Evolutionary conservation across 2,113 vertebrate genomes (phyloP).

Genomic region (Butastur rufipennis): DNA sequence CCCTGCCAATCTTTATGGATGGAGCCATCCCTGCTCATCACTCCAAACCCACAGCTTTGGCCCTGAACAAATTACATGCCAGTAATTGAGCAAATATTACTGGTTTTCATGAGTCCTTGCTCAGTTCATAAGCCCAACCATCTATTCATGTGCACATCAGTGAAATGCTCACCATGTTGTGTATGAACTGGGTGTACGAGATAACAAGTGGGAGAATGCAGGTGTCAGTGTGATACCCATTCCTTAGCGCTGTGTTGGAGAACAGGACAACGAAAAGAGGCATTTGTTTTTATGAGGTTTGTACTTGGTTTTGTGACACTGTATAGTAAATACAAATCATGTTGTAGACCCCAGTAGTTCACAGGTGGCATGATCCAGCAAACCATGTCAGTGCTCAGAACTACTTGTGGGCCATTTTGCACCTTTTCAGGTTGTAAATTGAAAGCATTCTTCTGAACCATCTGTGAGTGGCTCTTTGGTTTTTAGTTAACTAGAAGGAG

Average conservation of each 20-base stretch:
- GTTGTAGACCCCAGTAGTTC: background rate
- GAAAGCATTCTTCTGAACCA: background rate
- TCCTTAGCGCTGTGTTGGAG: background rate
- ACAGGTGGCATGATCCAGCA: background rate
- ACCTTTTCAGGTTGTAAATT: background rate
- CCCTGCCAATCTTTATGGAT: background rate
- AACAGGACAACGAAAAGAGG: background rate
- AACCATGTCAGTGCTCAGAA: background rate
- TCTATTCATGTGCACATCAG: background rate
- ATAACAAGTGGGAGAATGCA: background rate
- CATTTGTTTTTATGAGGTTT: background rate
- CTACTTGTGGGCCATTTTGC: background rate
- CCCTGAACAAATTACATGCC: background rate
- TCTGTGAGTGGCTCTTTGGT: background rate
- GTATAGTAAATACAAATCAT: background rate
- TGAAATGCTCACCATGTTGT: background rate
- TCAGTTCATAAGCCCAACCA: background rate
- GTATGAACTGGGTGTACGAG: background rate
- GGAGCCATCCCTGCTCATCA: background rate
- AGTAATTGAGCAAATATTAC: background rate
- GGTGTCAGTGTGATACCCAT: background rate
- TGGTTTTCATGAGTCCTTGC: background rate
- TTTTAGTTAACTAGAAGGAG: background rate
- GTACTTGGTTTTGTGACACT: background rate
- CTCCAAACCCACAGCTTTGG: background rate